A percentile compares a stretch with the other conserved stretches of the same genome.
These are phyloP conservation scores for Beris morrisii DNA, from an alignment of 2,888 invertebrate genomes.

Conservation along the genomic window DNA sequence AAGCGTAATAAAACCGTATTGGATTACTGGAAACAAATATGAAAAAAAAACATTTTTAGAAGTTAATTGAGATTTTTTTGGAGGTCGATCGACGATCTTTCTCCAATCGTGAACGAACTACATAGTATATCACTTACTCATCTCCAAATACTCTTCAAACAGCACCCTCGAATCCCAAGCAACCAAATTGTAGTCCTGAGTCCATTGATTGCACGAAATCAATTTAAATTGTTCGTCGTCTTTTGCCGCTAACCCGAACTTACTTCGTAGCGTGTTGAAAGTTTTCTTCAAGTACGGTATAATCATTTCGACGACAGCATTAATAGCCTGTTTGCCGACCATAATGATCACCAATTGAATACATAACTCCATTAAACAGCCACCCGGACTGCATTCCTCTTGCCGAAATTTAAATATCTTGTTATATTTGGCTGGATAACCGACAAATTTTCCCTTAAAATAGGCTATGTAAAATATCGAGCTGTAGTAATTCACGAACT, in stretches of 20 bases:
- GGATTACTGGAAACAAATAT: conserved; percentile 64
- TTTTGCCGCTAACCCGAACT: conserved; percentile 58
- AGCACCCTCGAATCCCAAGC: conserved; percentile 68
- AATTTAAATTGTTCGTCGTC: conserved; percentile 39
- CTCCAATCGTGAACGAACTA: too few species aligned
- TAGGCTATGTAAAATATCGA: conserved; percentile 85
- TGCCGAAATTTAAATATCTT: conserved; percentile 69
- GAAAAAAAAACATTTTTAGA: background rate
- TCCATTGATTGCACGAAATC: conserved; percentile 69
- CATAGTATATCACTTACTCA: conserved; percentile 63
- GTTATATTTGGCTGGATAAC: conserved; percentile 76
- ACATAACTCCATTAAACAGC: conserved; percentile 82
- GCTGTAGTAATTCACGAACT: conserved; percentile 88
- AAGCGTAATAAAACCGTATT: conserved; percentile 83
- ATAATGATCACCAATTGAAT: conserved; percentile 84
- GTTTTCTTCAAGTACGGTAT: conserved; percentile 64
- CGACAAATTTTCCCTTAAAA: conserved; percentile 76
- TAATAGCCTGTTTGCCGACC: conserved; percentile 83
- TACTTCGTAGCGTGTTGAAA: conserved; percentile 54
- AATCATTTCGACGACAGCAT: conserved; percentile 75
- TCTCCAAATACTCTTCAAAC: conserved; percentile 83
- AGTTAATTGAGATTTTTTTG: background rate
- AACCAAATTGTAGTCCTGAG: conserved; percentile 70
- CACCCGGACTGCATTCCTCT: conserved; percentile 81
- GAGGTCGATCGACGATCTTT: too few species aligned